These are phyloP conservation scores for Atta texana DNA, from an alignment of 1,140 invertebrate species.

Conservation along the genomic window DNA sequence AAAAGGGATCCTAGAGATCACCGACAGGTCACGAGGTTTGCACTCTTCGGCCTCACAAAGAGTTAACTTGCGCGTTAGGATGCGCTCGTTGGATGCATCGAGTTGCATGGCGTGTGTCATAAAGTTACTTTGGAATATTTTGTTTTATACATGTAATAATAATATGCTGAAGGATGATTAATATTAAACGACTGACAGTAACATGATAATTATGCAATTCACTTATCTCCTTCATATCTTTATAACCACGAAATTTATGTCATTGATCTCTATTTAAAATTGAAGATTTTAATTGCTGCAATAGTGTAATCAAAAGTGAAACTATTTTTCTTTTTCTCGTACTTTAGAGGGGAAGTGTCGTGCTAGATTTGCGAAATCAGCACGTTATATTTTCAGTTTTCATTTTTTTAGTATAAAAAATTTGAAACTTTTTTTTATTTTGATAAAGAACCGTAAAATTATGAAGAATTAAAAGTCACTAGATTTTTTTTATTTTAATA, in stretches of 20 bases:
- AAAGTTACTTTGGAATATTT: neutral
- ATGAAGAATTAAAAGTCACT: too few relatives aligned
- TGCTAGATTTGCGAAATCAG: too few relatives aligned
- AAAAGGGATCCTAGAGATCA: slow-evolving; percentile 39
- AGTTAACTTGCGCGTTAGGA: slow-evolving; percentile 19
- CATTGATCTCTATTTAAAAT: neutral
- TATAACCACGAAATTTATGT: neutral
- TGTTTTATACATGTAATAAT: neutral
- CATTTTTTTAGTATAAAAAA: too few relatives aligned
- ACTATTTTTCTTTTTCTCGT: too few relatives aligned
- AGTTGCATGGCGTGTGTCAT: slow-evolving; percentile 7
- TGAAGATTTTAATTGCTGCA: too few relatives aligned
- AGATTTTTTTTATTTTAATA: too few relatives aligned
- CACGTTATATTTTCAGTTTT: too few relatives aligned
- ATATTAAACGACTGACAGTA: neutral
- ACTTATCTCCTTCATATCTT: slow-evolving; percentile 5
- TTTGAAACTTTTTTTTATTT: too few relatives aligned
- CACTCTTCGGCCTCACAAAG: slow-evolving; percentile 26
- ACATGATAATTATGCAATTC: neutral
- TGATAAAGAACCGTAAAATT: too few relatives aligned
- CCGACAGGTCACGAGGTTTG: slow-evolving; percentile 30
- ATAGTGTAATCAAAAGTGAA: too few relatives aligned
- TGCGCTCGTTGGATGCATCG: neutral
- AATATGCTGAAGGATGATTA: neutral
- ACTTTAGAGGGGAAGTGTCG: too few relatives aligned